Conservation (phyloP, 2,797 vertebrate genomes). For the Fratercula arctica region DNA sequence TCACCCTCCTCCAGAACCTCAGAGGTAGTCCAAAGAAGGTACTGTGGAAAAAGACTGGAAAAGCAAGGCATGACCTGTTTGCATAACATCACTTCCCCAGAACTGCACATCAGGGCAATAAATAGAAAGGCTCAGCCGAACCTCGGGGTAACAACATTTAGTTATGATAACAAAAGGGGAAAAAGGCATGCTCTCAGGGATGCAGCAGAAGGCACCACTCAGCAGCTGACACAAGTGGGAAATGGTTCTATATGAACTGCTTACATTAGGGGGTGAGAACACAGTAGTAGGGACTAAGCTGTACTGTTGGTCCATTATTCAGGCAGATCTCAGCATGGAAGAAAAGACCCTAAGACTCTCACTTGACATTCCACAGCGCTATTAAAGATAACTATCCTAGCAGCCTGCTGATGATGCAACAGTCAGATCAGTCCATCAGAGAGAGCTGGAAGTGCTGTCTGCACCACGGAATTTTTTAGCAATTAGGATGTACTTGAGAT, state of each 20-base stretch:
- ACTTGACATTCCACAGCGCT: not conserved
- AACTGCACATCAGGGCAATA: not conserved
- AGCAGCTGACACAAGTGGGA: not conserved
- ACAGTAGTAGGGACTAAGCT: not conserved
- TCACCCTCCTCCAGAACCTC: not conserved
- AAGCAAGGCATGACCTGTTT: not conserved
- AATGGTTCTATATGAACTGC: not conserved
- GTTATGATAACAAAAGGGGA: not conserved
- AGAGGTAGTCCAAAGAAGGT: not conserved
- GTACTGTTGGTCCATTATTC: not conserved
- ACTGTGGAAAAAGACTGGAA: not conserved
- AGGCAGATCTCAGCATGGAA: not conserved
- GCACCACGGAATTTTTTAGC: not conserved
- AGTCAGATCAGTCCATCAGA: not conserved
- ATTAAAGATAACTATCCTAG: not conserved
- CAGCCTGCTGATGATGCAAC: not conserved
- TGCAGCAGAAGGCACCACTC: not conserved
- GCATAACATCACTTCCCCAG: not conserved
- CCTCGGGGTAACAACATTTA: not conserved
- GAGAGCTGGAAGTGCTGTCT: not conserved
- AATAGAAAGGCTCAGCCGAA: not conserved
- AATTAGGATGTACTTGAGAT: not conserved
- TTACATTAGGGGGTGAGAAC: not conserved
- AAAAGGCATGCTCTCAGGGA: not conserved
- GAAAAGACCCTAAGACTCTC: not conserved